Evolutionary conservation across 2,113 vertebrate species (phyloP).

Genomic region (Melanotaenia duboulayi): DNA sequence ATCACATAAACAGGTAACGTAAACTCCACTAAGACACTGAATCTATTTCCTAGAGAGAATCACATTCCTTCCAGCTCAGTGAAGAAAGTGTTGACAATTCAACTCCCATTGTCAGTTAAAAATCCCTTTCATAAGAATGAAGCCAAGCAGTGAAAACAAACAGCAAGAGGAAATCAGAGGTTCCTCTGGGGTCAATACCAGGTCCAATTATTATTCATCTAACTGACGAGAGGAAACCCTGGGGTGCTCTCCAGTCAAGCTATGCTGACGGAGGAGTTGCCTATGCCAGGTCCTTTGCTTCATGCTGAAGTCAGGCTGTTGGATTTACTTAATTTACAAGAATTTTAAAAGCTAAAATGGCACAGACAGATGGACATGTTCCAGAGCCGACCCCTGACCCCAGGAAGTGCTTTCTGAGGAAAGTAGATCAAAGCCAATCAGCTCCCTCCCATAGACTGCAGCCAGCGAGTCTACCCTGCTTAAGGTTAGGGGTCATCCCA

Average conservation of each 20-base stretch:
- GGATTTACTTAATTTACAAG: constrained; percentile 80
- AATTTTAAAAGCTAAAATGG: constrained; percentile 83
- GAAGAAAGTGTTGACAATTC: constrained; percentile 54
- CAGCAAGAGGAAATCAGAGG: constrained; percentile 68
- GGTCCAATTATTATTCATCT: constrained; percentile 76
- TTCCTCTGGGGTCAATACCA: constrained; percentile 68
- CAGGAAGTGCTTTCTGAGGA: constrained; percentile 81
- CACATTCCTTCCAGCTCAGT: constrained; percentile 45
- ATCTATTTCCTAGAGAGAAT: constrained; percentile 33
- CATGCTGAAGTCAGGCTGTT: constrained; percentile 56
- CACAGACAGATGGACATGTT: constrained; percentile 82
- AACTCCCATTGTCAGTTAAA: constrained; percentile 54
- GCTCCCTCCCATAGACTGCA: constrained; percentile 75
- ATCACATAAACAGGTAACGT: constrained; percentile 82
- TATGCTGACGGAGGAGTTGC: constrained; percentile 43
- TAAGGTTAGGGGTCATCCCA: constrained; percentile 73
- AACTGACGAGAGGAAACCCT: constrained; percentile 67
- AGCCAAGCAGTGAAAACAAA: constrained; percentile 74
- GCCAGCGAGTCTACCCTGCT: constrained; percentile 77
- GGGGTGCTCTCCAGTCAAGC: constrained; percentile 54
- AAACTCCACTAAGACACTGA: neutral
- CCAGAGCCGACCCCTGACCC: constrained; percentile 81
- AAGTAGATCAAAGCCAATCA: constrained; percentile 84
- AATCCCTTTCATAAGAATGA: constrained; percentile 63
- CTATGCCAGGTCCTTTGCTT: constrained; percentile 33